These are phyloP conservation scores for Hypsibius dujardini DNA, from an alignment of 1,140 invertebrate species.

Conservation along the genomic window DNA sequence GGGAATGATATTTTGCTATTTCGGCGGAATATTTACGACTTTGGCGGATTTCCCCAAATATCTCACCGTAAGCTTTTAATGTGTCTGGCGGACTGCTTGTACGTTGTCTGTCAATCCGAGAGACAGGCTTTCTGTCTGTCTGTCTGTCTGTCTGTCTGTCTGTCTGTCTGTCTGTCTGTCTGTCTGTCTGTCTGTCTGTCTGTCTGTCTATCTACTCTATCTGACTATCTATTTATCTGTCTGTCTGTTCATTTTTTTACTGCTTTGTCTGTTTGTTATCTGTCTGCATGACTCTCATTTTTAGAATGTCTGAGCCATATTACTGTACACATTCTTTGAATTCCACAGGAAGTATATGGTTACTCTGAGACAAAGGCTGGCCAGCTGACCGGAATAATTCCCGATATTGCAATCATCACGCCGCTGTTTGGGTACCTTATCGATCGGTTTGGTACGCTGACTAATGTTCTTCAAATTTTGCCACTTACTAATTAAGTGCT, in stretches of 20 bases:
- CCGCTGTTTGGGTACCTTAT: not conserved
- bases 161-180: not conserved
- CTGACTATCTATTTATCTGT: no score
- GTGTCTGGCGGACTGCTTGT: not conserved
- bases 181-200: not conserved
- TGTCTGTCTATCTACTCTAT: no score
- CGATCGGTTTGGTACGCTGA: not conserved
- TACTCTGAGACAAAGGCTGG: not conserved
- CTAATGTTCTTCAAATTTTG: not conserved
- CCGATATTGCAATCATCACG: not conserved
- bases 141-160: no score
- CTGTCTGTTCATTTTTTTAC: no score
- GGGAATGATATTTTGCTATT: not conserved
- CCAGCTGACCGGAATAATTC: not conserved
- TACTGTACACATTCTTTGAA: no score
- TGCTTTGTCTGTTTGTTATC: no score
- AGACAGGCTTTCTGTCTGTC: not conserved
- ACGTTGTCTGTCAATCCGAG: not conserved
- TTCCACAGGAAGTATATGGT: constrained; percentile 1
- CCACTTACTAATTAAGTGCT: not conserved
- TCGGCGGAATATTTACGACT: not conserved
- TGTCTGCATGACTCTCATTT: no score
- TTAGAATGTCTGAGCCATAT: no score
- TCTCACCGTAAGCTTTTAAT: not conserved
- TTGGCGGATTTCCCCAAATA: not conserved